A percentile compares a stretch with the other conserved stretches of the same genome.
phyloP scores from a whole-genome alignment of 2,797 vertebrate genomes.

The Oreochromis mossambicus region DNA sequence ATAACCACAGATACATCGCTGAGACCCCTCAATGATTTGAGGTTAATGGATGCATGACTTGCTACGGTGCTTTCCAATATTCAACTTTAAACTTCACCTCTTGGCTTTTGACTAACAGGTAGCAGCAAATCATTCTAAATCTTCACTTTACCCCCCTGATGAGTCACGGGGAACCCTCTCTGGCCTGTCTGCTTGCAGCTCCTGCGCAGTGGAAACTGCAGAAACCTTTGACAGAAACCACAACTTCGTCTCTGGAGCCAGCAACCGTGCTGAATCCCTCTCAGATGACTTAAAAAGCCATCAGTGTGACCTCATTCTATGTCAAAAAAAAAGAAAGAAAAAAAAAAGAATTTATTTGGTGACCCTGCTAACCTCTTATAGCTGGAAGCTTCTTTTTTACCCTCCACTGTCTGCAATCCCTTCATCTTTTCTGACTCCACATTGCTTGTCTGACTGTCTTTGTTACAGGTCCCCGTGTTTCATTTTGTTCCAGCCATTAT shows the following conservation, averaged over 20 bases:
- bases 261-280: slow-evolving; percentile 29
- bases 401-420: neutral
- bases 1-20: slow-evolving; percentile 3
- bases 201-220: slow-evolving; percentile 37
- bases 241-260: slow-evolving; percentile 35
- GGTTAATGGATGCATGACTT: slow-evolving; percentile 10
- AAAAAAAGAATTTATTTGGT: slow-evolving; percentile 18
- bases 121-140: slow-evolving; percentile 52
- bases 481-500: slow-evolving; percentile 22
- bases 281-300: slow-evolving; percentile 55
- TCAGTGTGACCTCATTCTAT: slow-evolving; percentile 51
- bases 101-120: neutral
- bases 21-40: neutral
- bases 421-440: slow-evolving; percentile 19
- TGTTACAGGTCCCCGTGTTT: slow-evolving; percentile 20
- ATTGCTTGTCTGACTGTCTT: slow-evolving; percentile 2
- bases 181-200: slow-evolving; percentile 57
- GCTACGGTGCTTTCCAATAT: neutral
- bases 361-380: slow-evolving; percentile 20
- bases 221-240: slow-evolving; percentile 34
- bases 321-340: slow-evolving; percentile 8
- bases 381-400: neutral
- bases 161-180: slow-evolving; percentile 56
- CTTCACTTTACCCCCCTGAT: slow-evolving; percentile 52
- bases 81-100: neutral